phyloP scores from a whole-genome alignment of 2,113 vertebrate genomes.

The Equus quagga region DNA sequence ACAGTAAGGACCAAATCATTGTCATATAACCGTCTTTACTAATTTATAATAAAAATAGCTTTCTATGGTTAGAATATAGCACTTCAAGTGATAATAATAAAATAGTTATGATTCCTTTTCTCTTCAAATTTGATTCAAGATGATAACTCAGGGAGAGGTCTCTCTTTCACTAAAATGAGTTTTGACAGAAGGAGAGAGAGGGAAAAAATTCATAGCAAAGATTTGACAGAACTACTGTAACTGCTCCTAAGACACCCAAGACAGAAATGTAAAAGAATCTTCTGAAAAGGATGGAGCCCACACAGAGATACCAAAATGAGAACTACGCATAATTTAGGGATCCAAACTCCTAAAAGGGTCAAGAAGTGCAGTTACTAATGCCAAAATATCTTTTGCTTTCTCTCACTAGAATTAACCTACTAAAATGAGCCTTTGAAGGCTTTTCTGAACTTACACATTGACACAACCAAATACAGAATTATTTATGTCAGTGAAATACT shows the following conservation, averaged over 20 bases:
- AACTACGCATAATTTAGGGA: neutral
- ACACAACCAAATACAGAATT: neutral
- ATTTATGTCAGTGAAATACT: neutral
- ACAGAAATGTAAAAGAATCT: neutral
- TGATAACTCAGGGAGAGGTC: neutral
- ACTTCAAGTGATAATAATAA: neutral
- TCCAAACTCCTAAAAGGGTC: neutral
- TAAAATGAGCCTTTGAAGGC: neutral
- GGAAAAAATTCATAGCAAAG: neutral
- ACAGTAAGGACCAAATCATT: neutral
- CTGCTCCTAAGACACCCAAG: neutral
- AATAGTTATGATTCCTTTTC: neutral
- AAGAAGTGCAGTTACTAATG: neutral
- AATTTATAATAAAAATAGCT: neutral
- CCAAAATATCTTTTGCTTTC: neutral
- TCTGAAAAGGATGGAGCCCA: neutral
- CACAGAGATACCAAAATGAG: neutral
- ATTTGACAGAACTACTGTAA: neutral
- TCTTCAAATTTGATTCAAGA: neutral
- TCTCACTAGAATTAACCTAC: neutral
- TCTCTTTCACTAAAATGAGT: constrained; percentile 22
- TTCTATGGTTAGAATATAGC: neutral
- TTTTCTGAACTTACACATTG: neutral
- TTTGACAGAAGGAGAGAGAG: neutral
- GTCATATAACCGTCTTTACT: neutral